Evolutionary conservation across 2,888 invertebrate species (phyloP).

Genomic region (Allygus modestus): DNA sequence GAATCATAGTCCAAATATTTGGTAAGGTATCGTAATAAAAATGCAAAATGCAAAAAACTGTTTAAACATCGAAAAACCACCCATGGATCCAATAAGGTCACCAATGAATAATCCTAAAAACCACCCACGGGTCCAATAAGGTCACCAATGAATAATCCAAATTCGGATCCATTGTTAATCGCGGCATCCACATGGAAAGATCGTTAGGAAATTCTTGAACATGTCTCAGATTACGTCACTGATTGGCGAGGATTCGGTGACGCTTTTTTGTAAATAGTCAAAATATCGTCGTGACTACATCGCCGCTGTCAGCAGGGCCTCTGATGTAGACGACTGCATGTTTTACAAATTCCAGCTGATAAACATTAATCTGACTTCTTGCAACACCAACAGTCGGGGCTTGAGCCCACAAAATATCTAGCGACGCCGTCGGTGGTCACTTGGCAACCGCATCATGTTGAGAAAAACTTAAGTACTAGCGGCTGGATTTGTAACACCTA

Average conservation of each 20-base stretch:
- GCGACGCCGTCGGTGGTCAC: background rate
- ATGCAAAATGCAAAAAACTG: too few species aligned
- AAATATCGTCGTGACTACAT: background rate
- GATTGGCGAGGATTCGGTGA: slow-evolving; percentile 3
- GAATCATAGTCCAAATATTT: too few species aligned
- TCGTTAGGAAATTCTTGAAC: slow-evolving; percentile 3
- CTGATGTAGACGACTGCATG: background rate
- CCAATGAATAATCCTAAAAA: too few species aligned
- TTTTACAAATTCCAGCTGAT: slow-evolving; percentile 37
- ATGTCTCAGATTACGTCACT: background rate
- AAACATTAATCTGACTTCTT: slow-evolving; percentile 18
- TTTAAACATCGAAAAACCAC: too few species aligned
- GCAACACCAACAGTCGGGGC: slow-evolving; percentile 7
- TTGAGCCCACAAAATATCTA: background rate
- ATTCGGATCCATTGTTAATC: background rate
- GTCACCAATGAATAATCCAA: too few species aligned
- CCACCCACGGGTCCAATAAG: too few species aligned
- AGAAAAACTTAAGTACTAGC: background rate
- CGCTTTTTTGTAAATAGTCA: slow-evolving; percentile 11
- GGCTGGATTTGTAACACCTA: background rate
- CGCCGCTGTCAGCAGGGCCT: background rate
- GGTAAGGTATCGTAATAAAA: too few species aligned
- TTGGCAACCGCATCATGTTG: background rate
- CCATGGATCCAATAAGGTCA: too few species aligned
- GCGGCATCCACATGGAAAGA: background rate